These are phyloP conservation scores for Atethmia centrago DNA, from an alignment of 2,888 invertebrate genomes.

Conservation along the genomic window DNA sequence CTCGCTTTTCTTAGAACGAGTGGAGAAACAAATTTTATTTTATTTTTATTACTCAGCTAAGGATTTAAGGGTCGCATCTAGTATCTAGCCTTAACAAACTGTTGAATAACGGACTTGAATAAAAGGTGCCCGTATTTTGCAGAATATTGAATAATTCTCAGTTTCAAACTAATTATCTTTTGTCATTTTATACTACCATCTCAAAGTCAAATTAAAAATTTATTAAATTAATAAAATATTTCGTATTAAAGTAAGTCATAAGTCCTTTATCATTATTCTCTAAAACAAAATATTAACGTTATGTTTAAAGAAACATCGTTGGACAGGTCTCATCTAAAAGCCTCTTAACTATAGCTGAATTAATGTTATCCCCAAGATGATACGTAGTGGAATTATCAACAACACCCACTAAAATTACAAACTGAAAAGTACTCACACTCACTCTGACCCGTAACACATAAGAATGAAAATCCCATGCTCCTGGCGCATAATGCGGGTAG, in stretches of 20 bases:
- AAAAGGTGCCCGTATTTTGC: not conserved
- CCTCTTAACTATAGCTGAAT: constrained; percentile 43
- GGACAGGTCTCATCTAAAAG: constrained; percentile 29
- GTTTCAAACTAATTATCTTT: not conserved
- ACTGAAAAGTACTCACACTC: not conserved
- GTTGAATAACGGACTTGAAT: not conserved
- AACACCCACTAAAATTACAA: constrained; percentile 33
- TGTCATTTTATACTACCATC: not conserved
- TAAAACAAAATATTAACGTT: constrained; percentile 30
- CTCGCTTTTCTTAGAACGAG: constrained; percentile 9
- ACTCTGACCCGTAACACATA: not conserved
- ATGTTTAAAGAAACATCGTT: constrained; percentile 30
- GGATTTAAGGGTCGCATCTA: not conserved
- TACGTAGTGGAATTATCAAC: constrained; percentile 48
- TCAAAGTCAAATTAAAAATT: not conserved
- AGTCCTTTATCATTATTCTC: constrained; percentile 15
- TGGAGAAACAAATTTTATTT: constrained; percentile 3
- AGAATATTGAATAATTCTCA: not conserved
- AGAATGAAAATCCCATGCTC: not conserved
- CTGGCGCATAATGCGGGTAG: not conserved
- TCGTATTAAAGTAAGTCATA: constrained; percentile 4
- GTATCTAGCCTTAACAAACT: not conserved
- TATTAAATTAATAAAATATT: constrained; percentile 11
- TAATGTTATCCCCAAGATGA: constrained; percentile 53
- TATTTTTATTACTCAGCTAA: not conserved